phyloP scores from a whole-genome alignment of 2,888 invertebrate genomes.

The Morpho achilles region DNA sequence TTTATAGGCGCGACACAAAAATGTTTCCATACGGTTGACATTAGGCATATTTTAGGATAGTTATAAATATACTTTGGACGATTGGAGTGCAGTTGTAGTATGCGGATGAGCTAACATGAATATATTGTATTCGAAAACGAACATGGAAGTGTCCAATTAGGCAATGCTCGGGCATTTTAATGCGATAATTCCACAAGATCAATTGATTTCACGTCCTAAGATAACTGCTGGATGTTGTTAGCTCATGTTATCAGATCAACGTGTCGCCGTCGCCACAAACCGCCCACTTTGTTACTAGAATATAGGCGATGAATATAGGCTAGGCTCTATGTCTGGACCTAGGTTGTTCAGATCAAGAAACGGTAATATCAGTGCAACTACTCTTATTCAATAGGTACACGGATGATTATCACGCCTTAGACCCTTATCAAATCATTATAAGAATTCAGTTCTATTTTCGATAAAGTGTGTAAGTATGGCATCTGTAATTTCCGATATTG shows the following conservation, averaged over 20 bases:
- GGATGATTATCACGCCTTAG: too few relatives aligned
- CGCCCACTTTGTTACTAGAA: conserved; percentile 55
- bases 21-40: conserved; percentile 44
- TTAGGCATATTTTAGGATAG: conserved; percentile 35
- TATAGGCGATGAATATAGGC: conserved; percentile 25
- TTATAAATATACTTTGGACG: conserved; percentile 22
- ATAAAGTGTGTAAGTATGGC: too few relatives aligned
- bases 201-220: conserved; percentile 68
- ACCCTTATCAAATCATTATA: too few relatives aligned
- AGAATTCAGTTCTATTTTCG: too few relatives aligned
- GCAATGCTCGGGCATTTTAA: conserved; percentile 56
- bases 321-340: too few relatives aligned
- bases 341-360: too few relatives aligned
- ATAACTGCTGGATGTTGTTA: conserved; percentile 70
- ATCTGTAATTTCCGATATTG: too few relatives aligned
- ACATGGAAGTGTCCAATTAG: conserved; percentile 70
- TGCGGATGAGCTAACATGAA: conserved; percentile 20
- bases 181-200: conserved; percentile 70
- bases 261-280: conserved; percentile 56
- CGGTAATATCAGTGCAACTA: too few relatives aligned
- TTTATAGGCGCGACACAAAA: conserved; percentile 53
- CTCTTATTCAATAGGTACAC: too few relatives aligned
- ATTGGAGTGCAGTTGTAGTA: conserved; percentile 1
- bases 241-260: conserved; percentile 68
- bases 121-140: conserved; percentile 38